Evolutionary conservation across 2,113 vertebrate species (phyloP).

Genomic region (Toxotes chatareus): DNA sequence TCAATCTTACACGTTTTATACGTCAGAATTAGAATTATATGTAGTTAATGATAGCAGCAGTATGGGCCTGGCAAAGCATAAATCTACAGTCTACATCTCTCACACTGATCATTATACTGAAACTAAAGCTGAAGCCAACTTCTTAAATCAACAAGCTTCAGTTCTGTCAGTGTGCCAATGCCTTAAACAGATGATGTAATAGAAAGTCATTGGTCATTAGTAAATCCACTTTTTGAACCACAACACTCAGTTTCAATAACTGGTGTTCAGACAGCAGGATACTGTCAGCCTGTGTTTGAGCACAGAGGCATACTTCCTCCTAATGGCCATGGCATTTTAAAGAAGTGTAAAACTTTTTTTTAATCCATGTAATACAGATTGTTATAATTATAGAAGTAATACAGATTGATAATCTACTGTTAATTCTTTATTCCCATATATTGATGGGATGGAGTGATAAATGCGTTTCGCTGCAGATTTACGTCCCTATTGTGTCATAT

Average conservation of each 20-base stretch:
- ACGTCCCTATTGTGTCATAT: background rate
- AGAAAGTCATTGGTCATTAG: slow-evolving; percentile 10
- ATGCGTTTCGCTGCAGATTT: background rate
- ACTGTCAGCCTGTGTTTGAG: background rate
- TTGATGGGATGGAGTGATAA: background rate
- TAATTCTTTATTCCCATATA: background rate
- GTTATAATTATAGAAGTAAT: background rate
- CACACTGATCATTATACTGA: background rate
- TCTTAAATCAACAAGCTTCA: background rate
- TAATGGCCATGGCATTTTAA: background rate
- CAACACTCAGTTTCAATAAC: slow-evolving; percentile 21
- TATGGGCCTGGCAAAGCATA: too few relatives aligned
- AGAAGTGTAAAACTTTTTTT: background rate
- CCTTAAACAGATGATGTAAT: slow-evolving; percentile 18
- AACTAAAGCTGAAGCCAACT: background rate
- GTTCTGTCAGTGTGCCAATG: background rate
- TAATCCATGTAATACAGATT: background rate
- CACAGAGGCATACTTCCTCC: slow-evolving; percentile 1
- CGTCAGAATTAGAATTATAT: background rate
- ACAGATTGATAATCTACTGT: background rate
- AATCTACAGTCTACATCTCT: background rate
- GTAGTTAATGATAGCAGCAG: background rate
- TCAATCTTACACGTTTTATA: background rate
- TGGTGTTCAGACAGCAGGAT: background rate
- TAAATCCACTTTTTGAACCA: slow-evolving; percentile 36